Base-by-base conservation (phyloP, 2,113 vertebrate genomes). In the Dipodomys spectabilis region DNA sequence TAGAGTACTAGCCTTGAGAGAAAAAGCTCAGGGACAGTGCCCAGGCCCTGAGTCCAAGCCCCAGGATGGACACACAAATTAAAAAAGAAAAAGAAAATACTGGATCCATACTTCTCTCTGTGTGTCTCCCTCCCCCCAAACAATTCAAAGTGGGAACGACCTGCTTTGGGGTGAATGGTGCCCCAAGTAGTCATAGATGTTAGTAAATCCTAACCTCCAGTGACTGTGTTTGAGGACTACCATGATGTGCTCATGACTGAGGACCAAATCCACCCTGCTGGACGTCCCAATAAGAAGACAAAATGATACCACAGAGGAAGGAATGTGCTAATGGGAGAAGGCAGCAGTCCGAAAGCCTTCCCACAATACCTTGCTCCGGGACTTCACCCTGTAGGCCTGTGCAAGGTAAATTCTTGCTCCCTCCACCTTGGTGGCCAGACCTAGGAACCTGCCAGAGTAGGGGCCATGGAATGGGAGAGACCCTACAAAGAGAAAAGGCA, bases 251-350 rank as follows among this genome's bases (percentile, higher is more conserved):
- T 32, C 72, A 22, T 23, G 22, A 45, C 32, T 4, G 6, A 68
- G 4, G 1, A 5, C n/a, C 10, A 22, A 1, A 30, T 22, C 25
- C 57, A 30, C 1, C 7, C 2, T 7, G 71, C 57, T 1, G 0
- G 20, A 62, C 25, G 45, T 10, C 64, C 8, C 30, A 35, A 7
- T 35, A 45, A 69, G 35, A n/a, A 57, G 28, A 49, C 23, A 64
- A 32, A 3, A 60, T 10, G 32, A 22, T 79, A 45, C 28, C 27
- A 27, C 32, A 5, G 15, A 16, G 3, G 27, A 28, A 35, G 80
- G 4, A 22, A 5, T n/a, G 2, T 28, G 82, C 30, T 49, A n/a
- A 67, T 25, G 1, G 18, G 9, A 13, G 71, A 2, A 57, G 64
- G 39, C 7, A 3, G 28, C 53, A 6, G 0, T 27, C 15, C 4